A percentile compares a stretch with the other conserved stretches of the same genome.
These are phyloP conservation scores for Damaliscus lunatus DNA, from an alignment of 2,113 vertebrate species.

Conservation along the genomic window DNA sequence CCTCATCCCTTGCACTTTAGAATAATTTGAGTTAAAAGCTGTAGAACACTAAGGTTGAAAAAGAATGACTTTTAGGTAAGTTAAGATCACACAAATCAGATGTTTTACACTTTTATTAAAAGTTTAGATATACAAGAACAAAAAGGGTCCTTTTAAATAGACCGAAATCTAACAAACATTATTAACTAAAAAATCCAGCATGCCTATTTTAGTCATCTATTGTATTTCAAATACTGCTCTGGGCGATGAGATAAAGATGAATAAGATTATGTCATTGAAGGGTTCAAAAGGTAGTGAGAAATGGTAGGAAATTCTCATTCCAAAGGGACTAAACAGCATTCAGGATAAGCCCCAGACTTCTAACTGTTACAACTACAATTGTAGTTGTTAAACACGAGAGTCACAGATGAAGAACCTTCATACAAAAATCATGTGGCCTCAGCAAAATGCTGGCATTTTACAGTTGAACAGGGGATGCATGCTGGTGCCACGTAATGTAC, in stretches of 20 bases:
- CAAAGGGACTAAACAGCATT: background rate
- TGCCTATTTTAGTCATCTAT: background rate
- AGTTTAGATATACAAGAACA: background rate
- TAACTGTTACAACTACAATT: background rate
- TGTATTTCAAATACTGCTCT: background rate
- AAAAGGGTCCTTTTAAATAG: background rate
- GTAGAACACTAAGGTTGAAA: background rate
- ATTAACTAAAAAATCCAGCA: background rate
- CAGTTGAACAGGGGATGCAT: background rate
- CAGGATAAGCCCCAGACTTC: background rate
- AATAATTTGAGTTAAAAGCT: slow-evolving; percentile 2
- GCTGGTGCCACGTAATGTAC: background rate
- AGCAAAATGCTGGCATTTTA: background rate
- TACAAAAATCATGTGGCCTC: background rate
- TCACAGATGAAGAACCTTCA: background rate
- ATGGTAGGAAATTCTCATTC: background rate
- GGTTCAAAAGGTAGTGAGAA: background rate
- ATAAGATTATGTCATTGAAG: background rate
- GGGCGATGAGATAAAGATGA: background rate
- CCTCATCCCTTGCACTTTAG: background rate
- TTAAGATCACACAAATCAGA: background rate
- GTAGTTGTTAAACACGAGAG: background rate
- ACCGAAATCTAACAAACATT: background rate
- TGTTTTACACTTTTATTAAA: background rate
- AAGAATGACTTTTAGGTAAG: background rate